These are phyloP conservation scores for Oscheius myriophilus DNA, from an alignment of 2,888 invertebrate species.

Conservation along the genomic window DNA sequence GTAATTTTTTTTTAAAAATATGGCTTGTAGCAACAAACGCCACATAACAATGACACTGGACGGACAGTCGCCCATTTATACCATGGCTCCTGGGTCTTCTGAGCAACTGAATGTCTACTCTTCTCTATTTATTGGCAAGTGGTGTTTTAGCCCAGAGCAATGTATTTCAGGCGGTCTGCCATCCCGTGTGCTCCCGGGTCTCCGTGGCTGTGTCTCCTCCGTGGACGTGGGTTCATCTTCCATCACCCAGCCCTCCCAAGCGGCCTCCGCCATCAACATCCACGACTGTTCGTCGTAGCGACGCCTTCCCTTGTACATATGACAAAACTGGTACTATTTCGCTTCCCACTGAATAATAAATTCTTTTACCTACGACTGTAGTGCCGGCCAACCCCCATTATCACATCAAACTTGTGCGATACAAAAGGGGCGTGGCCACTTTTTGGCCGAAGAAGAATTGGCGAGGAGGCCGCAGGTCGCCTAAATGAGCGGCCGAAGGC, in stretches of 20 bases:
- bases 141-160: background rate
- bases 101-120: slow-evolving; percentile 57
- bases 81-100: slow-evolving; percentile 43
- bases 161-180: slow-evolving; percentile 33
- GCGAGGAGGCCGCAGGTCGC: too few relatives aligned
- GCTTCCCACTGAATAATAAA: too few relatives aligned
- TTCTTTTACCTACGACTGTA: background rate
- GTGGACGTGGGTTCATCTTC: slow-evolving; percentile 37
- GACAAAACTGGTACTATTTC: background rate
- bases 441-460: too few relatives aligned
- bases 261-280: slow-evolving; percentile 47
- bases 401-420: too few relatives aligned
- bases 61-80: slow-evolving; percentile 46
- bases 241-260: slow-evolving; percentile 47
- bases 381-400: background rate
- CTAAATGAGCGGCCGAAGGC: too few relatives aligned
- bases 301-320: slow-evolving; percentile 21
- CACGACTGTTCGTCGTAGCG: slow-evolving; percentile 41
- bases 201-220: slow-evolving; percentile 44
- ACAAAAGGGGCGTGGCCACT: too few relatives aligned
- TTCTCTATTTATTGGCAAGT: slow-evolving; percentile 50
- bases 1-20: background rate
- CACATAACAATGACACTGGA: slow-evolving; percentile 47
- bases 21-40: slow-evolving; percentile 31
- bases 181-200: slow-evolving; percentile 29